phyloP scores from a whole-genome alignment of 2,797 vertebrate genomes.

The Bucorvus abyssinicus region DNA sequence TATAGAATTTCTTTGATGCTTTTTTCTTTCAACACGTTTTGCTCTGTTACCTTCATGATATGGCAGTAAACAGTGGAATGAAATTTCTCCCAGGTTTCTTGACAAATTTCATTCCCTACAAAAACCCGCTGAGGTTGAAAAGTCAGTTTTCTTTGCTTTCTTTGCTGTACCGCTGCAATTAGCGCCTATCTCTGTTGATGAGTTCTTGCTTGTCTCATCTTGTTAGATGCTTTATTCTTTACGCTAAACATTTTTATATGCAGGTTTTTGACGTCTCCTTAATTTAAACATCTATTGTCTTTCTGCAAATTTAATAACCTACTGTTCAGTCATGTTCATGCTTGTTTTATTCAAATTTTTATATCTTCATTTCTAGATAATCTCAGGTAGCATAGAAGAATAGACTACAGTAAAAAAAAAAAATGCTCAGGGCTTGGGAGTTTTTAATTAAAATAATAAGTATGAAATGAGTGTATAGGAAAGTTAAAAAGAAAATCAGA shows the following conservation, averaged over 20 bases:
- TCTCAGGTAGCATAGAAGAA: background rate
- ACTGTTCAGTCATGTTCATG: background rate
- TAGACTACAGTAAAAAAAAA: background rate
- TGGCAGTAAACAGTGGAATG: background rate
- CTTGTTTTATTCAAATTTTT: background rate
- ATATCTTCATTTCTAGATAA: background rate
- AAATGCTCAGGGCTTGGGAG: background rate
- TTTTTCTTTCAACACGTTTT: slow-evolving; percentile 4
- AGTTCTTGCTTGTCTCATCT: slow-evolving; percentile 54
- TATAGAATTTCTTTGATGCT: slow-evolving; percentile 24
- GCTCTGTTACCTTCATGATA: slow-evolving; percentile 50
- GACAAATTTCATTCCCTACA: background rate
- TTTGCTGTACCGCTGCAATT: slow-evolving; percentile 53
- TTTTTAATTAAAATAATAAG: background rate
- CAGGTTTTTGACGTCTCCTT: slow-evolving; percentile 24
- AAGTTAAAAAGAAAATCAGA: background rate
- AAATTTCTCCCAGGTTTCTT: slow-evolving; percentile 17
- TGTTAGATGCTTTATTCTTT: slow-evolving; percentile 7
- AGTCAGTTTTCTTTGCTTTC: slow-evolving; percentile 24
- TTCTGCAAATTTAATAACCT: slow-evolving; percentile 5
- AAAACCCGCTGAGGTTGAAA: background rate
- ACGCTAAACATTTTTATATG: background rate
- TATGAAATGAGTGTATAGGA: background rate
- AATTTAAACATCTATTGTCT: slow-evolving; percentile 43
- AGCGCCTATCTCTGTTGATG: slow-evolving; percentile 3